Evolutionary conservation across 2,113 vertebrate species (phyloP).

Genomic region (Oreochromis niloticus): DNA sequence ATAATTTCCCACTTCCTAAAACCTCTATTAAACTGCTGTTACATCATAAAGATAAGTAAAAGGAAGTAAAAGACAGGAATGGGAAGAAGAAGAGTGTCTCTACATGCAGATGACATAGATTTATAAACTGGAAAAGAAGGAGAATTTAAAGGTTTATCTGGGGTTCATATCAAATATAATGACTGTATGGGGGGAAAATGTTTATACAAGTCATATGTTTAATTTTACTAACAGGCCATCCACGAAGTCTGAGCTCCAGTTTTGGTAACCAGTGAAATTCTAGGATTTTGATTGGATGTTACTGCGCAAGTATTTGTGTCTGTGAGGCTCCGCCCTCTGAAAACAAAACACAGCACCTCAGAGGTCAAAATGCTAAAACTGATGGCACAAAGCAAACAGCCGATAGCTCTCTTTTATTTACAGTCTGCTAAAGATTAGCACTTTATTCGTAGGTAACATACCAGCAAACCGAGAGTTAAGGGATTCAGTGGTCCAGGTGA

Average conservation of each 20-base stretch:
- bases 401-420: neutral
- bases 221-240: neutral
- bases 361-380: neutral
- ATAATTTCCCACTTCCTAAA: neutral
- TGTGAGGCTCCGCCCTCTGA: neutral
- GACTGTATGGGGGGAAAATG: neutral
- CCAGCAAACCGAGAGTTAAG: neutral
- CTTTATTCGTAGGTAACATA: neutral
- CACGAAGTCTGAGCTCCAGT: neutral
- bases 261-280: neutral
- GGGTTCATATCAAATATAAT: neutral
- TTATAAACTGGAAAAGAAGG: neutral
- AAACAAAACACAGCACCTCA: neutral
- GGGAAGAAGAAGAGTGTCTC: neutral
- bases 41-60: neutral
- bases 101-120: neutral
- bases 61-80: neutral
- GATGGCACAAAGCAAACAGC: neutral
- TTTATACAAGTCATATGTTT: neutral
- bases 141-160: neutral
- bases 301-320: neutral
- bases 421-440: neutral
- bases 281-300: neutral
- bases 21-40: neutral
- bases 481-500: neutral